phyloP scores from a whole-genome alignment of 2,797 vertebrate genomes.

The Pangasius djambal region DNA sequence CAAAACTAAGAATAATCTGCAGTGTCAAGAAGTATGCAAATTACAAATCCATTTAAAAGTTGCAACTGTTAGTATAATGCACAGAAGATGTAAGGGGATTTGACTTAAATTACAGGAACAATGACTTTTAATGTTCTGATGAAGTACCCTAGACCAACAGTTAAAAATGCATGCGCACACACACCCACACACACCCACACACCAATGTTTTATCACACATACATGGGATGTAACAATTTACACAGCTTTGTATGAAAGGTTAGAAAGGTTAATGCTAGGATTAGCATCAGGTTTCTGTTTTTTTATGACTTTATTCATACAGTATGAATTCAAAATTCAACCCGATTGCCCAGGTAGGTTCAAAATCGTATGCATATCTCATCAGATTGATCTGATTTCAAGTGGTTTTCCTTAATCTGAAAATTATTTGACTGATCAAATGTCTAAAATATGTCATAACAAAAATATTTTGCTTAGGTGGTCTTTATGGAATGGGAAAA shows the following conservation, averaged over 20 bases:
- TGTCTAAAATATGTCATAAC: not conserved
- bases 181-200: not conserved
- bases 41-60: not conserved
- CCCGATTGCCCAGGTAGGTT: too few relatives aligned
- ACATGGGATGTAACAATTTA: not conserved
- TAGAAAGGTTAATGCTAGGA: not conserved
- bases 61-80: not conserved
- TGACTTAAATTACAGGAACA: not conserved
- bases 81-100: not conserved
- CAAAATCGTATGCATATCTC: not conserved
- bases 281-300: not conserved
- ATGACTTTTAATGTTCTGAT: too few relatives aligned
- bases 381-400: not conserved
- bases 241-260: not conserved
- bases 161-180: not conserved
- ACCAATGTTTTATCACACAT: not conserved
- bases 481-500: not conserved
- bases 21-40: not conserved
- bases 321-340: not conserved
- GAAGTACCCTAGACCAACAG: not conserved
- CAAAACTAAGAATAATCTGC: not conserved
- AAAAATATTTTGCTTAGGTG: not conserved
- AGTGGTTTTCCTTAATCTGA: not conserved
- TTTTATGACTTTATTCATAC: not conserved
- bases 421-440: not conserved